phyloP scores from a whole-genome alignment of 2,113 vertebrate genomes.

The Mus pahari region DNA sequence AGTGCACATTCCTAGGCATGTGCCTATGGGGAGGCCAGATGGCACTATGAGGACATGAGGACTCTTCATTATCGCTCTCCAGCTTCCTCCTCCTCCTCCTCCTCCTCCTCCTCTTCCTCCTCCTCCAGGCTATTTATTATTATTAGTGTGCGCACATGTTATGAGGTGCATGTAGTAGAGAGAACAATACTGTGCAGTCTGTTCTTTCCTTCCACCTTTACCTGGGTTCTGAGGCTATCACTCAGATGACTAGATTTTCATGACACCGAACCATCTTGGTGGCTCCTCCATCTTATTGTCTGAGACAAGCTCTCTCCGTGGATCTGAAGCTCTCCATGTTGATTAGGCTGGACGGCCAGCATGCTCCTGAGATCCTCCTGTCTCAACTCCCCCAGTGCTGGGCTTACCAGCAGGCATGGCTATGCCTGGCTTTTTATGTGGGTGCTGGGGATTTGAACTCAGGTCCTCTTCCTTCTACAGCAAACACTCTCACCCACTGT shows the following conservation, averaged over 20 bases:
- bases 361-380: neutral
- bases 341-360: neutral
- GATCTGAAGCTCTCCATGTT: too few species aligned
- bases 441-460: neutral
- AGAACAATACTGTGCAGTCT: neutral
- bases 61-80: neutral
- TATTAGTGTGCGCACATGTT: too few species aligned
- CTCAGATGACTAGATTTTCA: neutral
- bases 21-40: neutral
- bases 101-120: neutral
- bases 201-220: neutral
- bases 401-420: neutral
- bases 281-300: neutral
- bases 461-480: neutral
- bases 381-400: neutral
- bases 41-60: too few species aligned
- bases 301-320: neutral
- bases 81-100: too few species aligned
- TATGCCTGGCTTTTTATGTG: neutral
- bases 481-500: neutral
- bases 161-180: too few species aligned
- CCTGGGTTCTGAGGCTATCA: neutral
- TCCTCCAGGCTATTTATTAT: neutral
- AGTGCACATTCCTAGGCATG: neutral
- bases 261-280: neutral